A percentile compares a stretch with the other conserved stretches of the same genome.
Conservation (phyloP, 2,113 vertebrate genomes). For the Odobenus rosmarus region DNA sequence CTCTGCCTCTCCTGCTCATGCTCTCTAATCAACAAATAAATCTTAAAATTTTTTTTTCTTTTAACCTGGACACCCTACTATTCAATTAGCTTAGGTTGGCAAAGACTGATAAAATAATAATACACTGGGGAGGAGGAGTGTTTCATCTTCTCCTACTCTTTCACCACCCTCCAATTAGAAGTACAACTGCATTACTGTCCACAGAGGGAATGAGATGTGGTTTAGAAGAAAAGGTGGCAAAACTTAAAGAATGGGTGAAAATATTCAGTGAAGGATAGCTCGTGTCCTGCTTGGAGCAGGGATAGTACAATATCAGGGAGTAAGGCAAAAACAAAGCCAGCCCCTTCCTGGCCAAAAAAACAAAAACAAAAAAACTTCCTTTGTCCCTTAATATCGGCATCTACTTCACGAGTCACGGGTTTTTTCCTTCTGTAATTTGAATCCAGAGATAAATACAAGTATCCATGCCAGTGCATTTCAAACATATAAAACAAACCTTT, state of each 20-base stretch:
- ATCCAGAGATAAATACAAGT: not conserved
- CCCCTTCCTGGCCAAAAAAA: not conserved
- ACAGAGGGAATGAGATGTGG: conserved; percentile 53
- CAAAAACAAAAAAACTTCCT: not conserved
- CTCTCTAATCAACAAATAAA: not conserved
- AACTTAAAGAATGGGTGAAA: conserved; percentile 8
- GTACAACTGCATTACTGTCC: conserved; percentile 47
- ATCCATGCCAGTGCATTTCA: not conserved
- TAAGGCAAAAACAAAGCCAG: conserved; percentile 10
- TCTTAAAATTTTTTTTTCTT: not conserved
- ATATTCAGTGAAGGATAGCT: conserved; percentile 14
- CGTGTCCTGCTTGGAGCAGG: not conserved
- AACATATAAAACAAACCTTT: not conserved
- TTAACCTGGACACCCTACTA: conserved; percentile 71
- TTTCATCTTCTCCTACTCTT: conserved; percentile 69
- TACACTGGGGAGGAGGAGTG: conserved; percentile 59
- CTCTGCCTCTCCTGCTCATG: not conserved
- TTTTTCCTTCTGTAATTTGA: not conserved
- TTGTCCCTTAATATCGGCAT: not conserved
- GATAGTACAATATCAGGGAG: not conserved
- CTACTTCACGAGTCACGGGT: not conserved
- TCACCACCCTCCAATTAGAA: conserved; percentile 59
- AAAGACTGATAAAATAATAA: not conserved
- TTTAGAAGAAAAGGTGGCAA: conserved; percentile 21
- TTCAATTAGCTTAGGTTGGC: conserved; percentile 68